A percentile compares a stretch with the other conserved stretches of the same genome.
Evolutionary conservation across 2,797 vertebrate species (phyloP).

Genomic region (Silurus aristotelis): DNA sequence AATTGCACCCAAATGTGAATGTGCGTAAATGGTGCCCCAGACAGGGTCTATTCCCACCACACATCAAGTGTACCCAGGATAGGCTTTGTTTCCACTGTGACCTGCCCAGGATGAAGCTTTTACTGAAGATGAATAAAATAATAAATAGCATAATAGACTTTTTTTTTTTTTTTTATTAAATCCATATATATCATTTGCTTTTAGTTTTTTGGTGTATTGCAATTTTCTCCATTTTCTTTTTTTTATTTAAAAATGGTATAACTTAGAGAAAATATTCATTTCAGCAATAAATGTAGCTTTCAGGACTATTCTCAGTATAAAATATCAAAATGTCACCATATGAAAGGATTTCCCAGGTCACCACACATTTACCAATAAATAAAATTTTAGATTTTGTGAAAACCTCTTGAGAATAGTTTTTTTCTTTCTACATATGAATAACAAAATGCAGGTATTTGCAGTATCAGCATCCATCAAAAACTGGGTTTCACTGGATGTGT

Average conservation of each 20-base stretch:
- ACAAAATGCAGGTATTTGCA: not conserved
- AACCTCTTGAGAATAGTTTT: not conserved
- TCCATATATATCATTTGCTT: not conserved
- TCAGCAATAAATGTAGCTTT: not conserved
- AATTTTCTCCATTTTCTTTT: not conserved
- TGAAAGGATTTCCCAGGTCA: not conserved
- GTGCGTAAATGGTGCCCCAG: not conserved
- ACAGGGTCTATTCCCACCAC: not conserved
- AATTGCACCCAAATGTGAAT: not conserved
- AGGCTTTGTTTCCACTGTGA: not conserved
- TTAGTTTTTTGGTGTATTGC: not conserved
- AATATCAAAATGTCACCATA: not conserved
- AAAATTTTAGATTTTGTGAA: not conserved
- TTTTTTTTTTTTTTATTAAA: not conserved
- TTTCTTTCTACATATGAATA: not conserved
- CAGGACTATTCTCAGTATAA: too few relatives aligned
- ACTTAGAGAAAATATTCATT: not conserved
- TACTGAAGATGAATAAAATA: not conserved
- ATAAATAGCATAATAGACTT: not conserved
- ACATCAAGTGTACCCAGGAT: not conserved
- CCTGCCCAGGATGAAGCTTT: not conserved
- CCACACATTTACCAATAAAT: not conserved
- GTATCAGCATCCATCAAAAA: not conserved
- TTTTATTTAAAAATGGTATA: not conserved
- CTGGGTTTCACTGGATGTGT: not conserved